These are phyloP conservation scores for Natrix natrix DNA, from an alignment of 2,797 vertebrate species.

Conservation along the genomic window DNA sequence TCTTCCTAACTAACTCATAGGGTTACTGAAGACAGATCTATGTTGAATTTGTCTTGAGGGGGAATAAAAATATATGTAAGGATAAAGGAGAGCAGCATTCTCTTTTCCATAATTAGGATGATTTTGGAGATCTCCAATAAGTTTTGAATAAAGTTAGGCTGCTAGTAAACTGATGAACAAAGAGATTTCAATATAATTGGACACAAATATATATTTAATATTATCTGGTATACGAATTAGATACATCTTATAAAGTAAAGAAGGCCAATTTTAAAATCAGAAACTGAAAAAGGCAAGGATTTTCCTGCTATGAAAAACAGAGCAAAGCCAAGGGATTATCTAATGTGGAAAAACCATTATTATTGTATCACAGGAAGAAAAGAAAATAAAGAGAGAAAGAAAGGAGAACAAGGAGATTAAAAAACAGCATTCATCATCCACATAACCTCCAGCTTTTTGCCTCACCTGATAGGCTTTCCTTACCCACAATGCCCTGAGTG, in stretches of 20 bases:
- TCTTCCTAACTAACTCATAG: not conserved
- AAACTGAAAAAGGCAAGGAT: slow-evolving; percentile 6
- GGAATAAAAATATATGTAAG: not conserved
- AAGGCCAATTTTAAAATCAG: not conserved
- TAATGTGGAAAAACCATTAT: slow-evolving; percentile 28
- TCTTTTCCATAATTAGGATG: not conserved
- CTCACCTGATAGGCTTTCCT: slow-evolving; percentile 92
- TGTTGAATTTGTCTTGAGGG: not conserved
- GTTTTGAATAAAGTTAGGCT: not conserved
- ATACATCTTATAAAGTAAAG: not conserved
- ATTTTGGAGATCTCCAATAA: not conserved
- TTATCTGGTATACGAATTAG: not conserved
- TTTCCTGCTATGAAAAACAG: slow-evolving; percentile 20
- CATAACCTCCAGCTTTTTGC: slow-evolving; percentile 73
- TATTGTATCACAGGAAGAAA: slow-evolving; percentile 59
- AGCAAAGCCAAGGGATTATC: not conserved
- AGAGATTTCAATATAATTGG: not conserved
- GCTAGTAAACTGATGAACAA: not conserved
- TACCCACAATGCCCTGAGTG: slow-evolving; percentile 97
- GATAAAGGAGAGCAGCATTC: not conserved
- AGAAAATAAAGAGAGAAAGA: not conserved
- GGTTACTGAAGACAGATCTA: not conserved
- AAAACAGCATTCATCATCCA: slow-evolving; percentile 59
- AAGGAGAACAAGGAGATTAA: slow-evolving; percentile 40
- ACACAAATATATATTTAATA: not conserved